phyloP scores from a whole-genome alignment of 2,888 invertebrate genomes.

The Silvanus unidentatus region DNA sequence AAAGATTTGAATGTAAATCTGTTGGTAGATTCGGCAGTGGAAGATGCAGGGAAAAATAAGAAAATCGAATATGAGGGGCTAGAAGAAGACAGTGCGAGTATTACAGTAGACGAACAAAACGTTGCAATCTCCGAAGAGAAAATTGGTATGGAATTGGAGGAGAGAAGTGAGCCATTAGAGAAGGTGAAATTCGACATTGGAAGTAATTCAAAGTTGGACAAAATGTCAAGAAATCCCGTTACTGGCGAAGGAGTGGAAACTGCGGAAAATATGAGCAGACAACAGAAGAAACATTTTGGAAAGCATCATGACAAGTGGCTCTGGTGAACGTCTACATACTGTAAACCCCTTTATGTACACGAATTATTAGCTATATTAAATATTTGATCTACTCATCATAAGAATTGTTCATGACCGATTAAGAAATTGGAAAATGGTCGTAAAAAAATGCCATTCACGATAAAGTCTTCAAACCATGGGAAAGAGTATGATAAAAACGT shows the following conservation, averaged over 20 bases:
- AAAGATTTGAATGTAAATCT: constrained; percentile 10
- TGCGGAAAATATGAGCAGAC: constrained; percentile 16
- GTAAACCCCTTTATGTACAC: not conserved
- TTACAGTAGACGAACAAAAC: constrained; percentile 7
- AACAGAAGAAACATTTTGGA: constrained; percentile 22
- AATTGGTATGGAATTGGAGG: not conserved
- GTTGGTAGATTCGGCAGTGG: constrained; percentile 12
- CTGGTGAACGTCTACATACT: constrained; percentile 20
- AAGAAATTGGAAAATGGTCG: no score
- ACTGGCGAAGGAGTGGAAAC: constrained; percentile 32
- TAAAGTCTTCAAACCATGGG: no score
- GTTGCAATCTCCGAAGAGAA: not conserved
- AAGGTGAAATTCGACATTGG: constrained; percentile 1
- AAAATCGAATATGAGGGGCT: constrained; percentile 24
- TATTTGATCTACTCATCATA: no score
- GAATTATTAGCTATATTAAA: no score
- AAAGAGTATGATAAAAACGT: no score
- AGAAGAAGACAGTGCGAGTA: no score
- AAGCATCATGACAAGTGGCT: constrained; percentile 20
- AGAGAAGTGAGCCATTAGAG: constrained; percentile 8
- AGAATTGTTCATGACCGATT: not conserved
- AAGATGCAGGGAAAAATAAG: constrained; percentile 13
- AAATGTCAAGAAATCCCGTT: constrained; percentile 30
- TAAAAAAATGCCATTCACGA: no score
- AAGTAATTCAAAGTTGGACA: constrained; percentile 21